These are phyloP conservation scores for Phengaris arion DNA, from an alignment of 2,888 invertebrate genomes.

Conservation along the genomic window DNA sequence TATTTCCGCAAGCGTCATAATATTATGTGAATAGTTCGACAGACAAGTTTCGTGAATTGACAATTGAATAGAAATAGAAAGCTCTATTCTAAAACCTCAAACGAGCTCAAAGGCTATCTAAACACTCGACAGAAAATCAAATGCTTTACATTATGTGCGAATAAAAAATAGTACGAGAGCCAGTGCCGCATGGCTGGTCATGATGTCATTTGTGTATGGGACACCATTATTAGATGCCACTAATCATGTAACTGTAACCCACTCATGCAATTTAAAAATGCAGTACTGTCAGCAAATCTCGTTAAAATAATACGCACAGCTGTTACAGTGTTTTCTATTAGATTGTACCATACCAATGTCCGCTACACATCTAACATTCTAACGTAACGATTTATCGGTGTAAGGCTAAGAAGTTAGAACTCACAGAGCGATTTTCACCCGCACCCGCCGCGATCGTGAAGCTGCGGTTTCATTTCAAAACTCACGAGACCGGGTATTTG, in stretches of 20 bases:
- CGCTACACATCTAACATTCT: background rate
- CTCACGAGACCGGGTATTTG: no score
- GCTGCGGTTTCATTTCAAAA: no score
- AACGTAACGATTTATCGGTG: no score
- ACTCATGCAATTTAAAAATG: slow-evolving; percentile 39
- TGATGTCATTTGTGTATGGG: slow-evolving; percentile 27
- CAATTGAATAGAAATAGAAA: no score
- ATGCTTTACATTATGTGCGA: slow-evolving; percentile 18
- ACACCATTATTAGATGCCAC: slow-evolving; percentile 40
- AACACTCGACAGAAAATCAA: background rate
- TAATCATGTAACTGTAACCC: slow-evolving; percentile 46
- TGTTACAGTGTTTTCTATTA: background rate
- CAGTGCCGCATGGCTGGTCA: slow-evolving; percentile 24
- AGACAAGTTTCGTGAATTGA: no score
- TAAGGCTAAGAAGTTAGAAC: no score
- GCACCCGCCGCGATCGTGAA: no score
- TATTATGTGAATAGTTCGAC: background rate
- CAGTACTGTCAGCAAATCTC: slow-evolving; percentile 29
- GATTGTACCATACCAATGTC: background rate
- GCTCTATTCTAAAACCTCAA: no score
- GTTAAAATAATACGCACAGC: slow-evolving; percentile 4
- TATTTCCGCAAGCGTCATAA: background rate
- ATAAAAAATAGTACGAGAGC: slow-evolving; percentile 15
- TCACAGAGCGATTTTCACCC: no score
- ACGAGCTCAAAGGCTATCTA: slow-evolving; percentile 8